Evolutionary conservation across 2,797 vertebrate genomes (phyloP).

Genomic region (Sebastes trivittatus): DNA sequence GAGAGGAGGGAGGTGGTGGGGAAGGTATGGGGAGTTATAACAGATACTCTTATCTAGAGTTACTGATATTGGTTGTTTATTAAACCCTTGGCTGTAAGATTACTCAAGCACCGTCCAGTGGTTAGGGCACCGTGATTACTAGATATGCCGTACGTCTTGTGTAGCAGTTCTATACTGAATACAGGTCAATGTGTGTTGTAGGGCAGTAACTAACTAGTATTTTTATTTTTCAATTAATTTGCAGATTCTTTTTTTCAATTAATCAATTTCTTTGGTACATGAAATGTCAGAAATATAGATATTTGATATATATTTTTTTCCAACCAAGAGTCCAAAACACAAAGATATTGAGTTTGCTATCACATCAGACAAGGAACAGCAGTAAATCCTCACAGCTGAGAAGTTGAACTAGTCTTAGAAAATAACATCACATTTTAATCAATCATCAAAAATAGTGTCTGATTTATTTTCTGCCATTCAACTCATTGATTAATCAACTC

Average conservation of each 20-base stretch:
- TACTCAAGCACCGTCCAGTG: neutral
- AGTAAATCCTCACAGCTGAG: neutral
- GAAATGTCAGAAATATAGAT: neutral
- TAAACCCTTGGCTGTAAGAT: neutral
- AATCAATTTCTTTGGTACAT: neutral
- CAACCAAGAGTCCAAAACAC: neutral
- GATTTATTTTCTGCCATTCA: neutral
- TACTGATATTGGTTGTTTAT: constrained; percentile 1
- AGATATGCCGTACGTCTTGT: too few relatives aligned
- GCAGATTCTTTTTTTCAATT: neutral
- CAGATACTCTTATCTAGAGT: constrained; percentile 3
- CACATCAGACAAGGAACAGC: neutral
- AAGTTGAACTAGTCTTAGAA: neutral
- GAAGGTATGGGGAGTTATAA: neutral
- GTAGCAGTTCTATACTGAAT: neutral
- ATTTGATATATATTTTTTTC: too few relatives aligned
- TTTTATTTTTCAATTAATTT: neutral
- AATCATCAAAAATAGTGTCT: neutral
- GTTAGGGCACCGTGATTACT: neutral
- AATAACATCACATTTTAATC: neutral
- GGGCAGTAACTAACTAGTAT: neutral
- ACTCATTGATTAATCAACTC: neutral
- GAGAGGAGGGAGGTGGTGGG: neutral
- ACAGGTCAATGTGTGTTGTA: neutral
- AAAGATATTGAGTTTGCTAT: neutral